Conservation (phyloP, 2,113 vertebrate genomes). For the Neodon shergylaensis region DNA sequence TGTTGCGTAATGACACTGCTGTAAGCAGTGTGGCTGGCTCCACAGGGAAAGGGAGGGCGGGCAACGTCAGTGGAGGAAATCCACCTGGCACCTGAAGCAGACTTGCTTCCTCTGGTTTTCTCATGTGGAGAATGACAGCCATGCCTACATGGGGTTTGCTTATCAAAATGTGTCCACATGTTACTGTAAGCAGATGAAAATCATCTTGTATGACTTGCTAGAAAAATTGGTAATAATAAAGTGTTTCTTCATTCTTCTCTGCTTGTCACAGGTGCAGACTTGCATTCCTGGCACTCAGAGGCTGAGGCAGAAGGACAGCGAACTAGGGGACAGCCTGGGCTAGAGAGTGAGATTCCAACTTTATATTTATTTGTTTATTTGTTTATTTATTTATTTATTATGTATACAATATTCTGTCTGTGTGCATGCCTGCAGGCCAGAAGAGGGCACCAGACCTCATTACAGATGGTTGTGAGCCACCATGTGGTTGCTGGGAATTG, state of each 20-base stretch:
- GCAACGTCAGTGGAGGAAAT: background rate
- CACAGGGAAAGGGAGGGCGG: background rate
- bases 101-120: background rate
- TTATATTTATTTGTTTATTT: too few relatives aligned
- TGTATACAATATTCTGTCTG: too few relatives aligned
- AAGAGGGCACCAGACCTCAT: too few relatives aligned
- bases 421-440: too few relatives aligned
- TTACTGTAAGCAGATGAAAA: background rate
- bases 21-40: background rate
- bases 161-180: background rate
- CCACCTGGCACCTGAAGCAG: background rate
- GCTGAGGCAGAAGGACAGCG: background rate
- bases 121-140: background rate
- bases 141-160: background rate
- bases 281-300: background rate
- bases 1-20: background rate
- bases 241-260: background rate
- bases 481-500: too few relatives aligned
- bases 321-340: background rate
- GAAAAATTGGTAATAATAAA: background rate
- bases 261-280: background rate
- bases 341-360: background rate
- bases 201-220: background rate
- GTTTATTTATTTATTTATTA: too few relatives aligned
- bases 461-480: too few relatives aligned